Conservation (phyloP, 2,888 invertebrate genomes). For the Eupithecia pulchellata region DNA sequence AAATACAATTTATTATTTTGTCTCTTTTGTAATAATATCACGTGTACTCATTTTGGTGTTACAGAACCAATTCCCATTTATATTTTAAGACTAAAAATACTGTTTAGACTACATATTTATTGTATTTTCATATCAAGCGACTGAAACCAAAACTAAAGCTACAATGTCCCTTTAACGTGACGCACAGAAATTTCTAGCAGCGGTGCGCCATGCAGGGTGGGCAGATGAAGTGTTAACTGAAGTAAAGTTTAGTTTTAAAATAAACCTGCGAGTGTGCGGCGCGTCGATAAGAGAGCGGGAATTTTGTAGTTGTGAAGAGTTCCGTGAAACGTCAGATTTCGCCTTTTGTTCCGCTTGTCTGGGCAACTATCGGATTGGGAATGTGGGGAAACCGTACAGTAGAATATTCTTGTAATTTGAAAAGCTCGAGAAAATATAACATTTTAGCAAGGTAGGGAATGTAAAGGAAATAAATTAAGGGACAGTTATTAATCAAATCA, state of each 20-base stretch:
- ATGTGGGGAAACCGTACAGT: slow-evolving; percentile 12
- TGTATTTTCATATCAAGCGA: neutral
- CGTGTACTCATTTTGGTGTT: too few relatives aligned
- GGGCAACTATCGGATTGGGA: slow-evolving; percentile 18
- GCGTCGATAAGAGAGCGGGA: slow-evolving; percentile 57
- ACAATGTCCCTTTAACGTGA: neutral
- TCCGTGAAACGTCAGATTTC: slow-evolving; percentile 30
- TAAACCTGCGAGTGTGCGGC: slow-evolving; percentile 58
- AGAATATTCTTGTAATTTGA: neutral
- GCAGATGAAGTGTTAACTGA: too few relatives aligned
- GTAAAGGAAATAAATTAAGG: neutral
- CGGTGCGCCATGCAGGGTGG: too few relatives aligned
- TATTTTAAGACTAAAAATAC: too few relatives aligned
- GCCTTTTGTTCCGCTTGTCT: slow-evolving; percentile 37
- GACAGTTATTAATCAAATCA: neutral
- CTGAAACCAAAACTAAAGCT: neutral
- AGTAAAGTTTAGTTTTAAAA: slow-evolving; percentile 59
- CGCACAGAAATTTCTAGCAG: too few relatives aligned
- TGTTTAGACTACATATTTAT: too few relatives aligned
- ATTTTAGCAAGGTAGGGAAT: neutral
- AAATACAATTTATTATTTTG: neutral
- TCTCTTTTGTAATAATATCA: too few relatives aligned
- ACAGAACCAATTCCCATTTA: too few relatives aligned
- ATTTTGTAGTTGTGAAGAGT: slow-evolving; percentile 40
- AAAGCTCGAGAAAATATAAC: neutral